Percentiles rank a stretch among this genome's conserved stretches.
Evolutionary conservation across 2,113 vertebrate genomes (phyloP).

Genomic region (Melanerpes aurifrons): DNA sequence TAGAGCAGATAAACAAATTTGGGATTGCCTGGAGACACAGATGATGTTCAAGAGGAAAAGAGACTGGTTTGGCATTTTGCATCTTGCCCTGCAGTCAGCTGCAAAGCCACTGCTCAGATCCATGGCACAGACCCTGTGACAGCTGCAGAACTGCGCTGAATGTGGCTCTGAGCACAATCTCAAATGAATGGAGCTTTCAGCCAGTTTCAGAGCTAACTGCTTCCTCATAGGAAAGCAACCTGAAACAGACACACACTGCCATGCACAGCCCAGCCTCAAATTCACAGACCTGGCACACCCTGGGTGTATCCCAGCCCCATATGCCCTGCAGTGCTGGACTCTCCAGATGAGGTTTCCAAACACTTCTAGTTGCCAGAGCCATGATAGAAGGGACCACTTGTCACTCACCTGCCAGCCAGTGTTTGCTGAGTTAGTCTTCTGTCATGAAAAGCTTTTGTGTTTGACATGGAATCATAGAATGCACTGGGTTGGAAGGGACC

Average conservation of each 20-base stretch:
- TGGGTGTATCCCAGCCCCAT: neutral
- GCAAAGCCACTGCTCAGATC: neutral
- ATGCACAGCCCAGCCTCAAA: neutral
- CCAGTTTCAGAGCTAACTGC: neutral
- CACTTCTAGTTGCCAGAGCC: neutral
- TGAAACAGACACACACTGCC: neutral
- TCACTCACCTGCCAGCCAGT: neutral
- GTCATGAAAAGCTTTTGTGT: neutral
- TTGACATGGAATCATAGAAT: too few relatives aligned
- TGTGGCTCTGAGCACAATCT: fast-evolving
- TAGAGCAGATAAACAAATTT: fast-evolving
- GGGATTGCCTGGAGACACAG: neutral
- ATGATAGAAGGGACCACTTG: neutral
- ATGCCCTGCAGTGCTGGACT: neutral
- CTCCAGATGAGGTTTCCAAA: neutral
- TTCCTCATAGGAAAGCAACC: neutral
- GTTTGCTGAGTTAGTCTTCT: neutral
- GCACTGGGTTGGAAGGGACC: too few relatives aligned
- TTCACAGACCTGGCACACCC: neutral
- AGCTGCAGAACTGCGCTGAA: neutral
- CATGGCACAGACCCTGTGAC: neutral
- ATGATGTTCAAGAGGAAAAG: neutral
- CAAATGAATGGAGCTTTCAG: neutral
- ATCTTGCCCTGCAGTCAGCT: neutral
- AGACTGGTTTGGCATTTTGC: neutral